Base-by-base conservation (phyloP, 2,797 vertebrate genomes). In the Gallinago stenura region DNA sequence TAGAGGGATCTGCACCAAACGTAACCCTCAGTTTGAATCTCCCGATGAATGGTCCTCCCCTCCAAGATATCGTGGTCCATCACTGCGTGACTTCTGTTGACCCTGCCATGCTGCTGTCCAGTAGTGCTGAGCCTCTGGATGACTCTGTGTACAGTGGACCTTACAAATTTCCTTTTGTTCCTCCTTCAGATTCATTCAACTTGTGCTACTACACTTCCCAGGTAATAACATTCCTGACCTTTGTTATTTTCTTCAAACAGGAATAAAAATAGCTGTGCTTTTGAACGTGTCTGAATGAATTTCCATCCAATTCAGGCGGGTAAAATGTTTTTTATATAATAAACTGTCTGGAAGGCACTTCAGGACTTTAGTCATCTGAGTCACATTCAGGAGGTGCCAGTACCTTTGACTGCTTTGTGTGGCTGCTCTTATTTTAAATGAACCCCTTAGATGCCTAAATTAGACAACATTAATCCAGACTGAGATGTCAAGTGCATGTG, bases 151-250 rank as follows among this genome's bases (percentile, higher is more conserved):
- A 99, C 97, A 99, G 97, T 1, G 99, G 99, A 22, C 99, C 99
- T 3, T 99, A 99, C 93, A 99, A 99, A 97, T 99, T 99, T 97
- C 99, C 99, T 56, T 99, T 99, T 93, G 98, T 98, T 78, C 99
- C 99, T 66, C 99, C 99, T 46, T 96, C 99, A 69, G 99, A 99
- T 89, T 98, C 98, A 30, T 99, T 99, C 93, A 97, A 97, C 96
- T 98, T 99, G 39, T 99, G 99, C 93, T 99, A 98, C 96, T 99
- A 99, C 94, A 99, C 99, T 68, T 99, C 99, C 64, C 99, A 99
- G 99, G 99, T 99, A 98, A 97, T 39, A 22, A 90, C 54, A 54
- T 24, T 15, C 22, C 33, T 3, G 3, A n/a, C 11, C 5, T 12
- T 58, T 3, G 0, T 31, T 61, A 6, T 30, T 81, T 73, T 51